These are phyloP conservation scores for Campylorhamphus procurvoides DNA, from an alignment of 2,113 vertebrate genomes.

Conservation along the genomic window DNA sequence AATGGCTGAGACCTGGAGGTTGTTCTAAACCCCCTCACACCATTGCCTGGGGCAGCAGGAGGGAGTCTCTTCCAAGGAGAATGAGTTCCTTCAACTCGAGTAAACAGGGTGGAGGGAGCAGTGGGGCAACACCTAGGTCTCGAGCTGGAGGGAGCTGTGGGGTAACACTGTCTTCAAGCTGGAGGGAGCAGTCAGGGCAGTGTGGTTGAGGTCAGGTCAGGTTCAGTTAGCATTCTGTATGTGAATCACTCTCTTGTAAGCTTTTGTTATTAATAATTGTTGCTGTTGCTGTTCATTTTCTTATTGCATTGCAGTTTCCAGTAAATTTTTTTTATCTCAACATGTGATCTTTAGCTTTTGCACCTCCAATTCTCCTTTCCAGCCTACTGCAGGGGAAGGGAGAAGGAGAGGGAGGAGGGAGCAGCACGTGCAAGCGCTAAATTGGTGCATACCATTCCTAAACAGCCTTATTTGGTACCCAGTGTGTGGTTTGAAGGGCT, in stretches of 20 bases:
- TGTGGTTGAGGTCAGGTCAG: fast-evolving
- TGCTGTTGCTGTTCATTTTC: neutral
- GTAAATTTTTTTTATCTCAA: neutral
- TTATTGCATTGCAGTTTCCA: neutral
- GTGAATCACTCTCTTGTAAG: neutral
- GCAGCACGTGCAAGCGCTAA: neutral
- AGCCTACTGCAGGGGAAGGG: no score
- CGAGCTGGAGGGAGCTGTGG: neutral
- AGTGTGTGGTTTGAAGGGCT: neutral
- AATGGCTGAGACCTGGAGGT: neutral
- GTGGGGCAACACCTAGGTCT: neutral
- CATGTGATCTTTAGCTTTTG: neutral
- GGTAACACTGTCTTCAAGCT: neutral
- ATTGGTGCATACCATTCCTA: neutral
- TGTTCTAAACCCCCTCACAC: fast-evolving
- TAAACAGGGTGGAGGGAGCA: neutral
- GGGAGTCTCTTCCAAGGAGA: neutral
- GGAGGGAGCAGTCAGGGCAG: neutral
- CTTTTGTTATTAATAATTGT: neutral
- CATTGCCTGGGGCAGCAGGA: neutral
- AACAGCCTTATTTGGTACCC: neutral
- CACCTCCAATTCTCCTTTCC: neutral
- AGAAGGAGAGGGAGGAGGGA: neutral
- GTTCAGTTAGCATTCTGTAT: neutral
- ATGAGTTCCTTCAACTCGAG: neutral